phyloP scores from a whole-genome alignment of 2,113 vertebrate species.

The Ctenomys sociabilis region DNA sequence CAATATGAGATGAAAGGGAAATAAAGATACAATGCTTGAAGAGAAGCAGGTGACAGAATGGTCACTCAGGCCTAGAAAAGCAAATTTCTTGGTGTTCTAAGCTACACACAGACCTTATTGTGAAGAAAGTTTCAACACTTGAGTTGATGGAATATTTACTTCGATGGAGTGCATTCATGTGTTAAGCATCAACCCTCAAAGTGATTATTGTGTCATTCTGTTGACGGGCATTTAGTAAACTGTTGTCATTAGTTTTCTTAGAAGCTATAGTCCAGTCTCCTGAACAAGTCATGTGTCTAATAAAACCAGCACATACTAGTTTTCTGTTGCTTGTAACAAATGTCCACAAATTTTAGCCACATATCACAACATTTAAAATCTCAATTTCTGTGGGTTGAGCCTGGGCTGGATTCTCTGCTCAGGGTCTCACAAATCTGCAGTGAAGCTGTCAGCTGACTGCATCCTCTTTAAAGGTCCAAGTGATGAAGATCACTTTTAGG shows the following conservation, averaged over 20 bases:
- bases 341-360: neutral
- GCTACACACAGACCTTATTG: neutral
- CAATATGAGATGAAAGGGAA: neutral
- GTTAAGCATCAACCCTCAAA: neutral
- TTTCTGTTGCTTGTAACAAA: slow-evolving; percentile 16
- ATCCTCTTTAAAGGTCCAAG: neutral
- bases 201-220: neutral
- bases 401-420: neutral
- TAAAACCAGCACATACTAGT: neutral
- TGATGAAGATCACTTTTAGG: neutral
- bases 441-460: neutral
- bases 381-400: neutral
- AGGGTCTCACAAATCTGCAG: neutral
- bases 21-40: neutral
- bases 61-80: neutral
- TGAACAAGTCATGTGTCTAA: neutral
- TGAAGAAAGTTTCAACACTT: neutral
- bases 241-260: neutral
- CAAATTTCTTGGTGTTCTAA: neutral
- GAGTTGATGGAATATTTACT: neutral
- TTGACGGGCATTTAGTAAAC: neutral
- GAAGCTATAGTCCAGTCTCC: neutral
- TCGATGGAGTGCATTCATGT: neutral
- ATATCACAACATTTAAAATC: neutral
- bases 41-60: slow-evolving; percentile 33